Evolutionary conservation across 2,797 vertebrate genomes (phyloP).

Genomic region (Smutsia temminckii): DNA sequence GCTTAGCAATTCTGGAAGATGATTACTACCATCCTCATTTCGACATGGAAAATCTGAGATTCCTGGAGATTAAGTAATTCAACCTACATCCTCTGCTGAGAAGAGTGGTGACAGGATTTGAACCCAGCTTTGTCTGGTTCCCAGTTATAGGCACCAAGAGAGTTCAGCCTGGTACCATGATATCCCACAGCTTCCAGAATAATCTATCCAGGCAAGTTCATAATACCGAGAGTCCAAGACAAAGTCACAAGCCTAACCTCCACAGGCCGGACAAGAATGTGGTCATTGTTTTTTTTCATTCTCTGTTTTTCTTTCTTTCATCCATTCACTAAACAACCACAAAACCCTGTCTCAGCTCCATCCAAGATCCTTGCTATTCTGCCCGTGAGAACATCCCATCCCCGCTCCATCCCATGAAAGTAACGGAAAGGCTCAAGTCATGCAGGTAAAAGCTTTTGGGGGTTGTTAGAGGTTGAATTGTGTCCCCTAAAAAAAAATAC

Average conservation of each 20-base stretch:
- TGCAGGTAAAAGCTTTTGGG: not conserved
- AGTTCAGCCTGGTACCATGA: not conserved
- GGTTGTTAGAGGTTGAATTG: not conserved
- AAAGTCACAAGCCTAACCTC: not conserved
- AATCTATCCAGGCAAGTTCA: not conserved
- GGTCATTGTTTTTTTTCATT: not conserved
- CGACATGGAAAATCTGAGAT: not conserved
- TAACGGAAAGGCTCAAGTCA: not conserved
- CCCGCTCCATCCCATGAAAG: not conserved
- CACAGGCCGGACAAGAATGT: not conserved
- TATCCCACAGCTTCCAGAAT: not conserved
- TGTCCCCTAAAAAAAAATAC: not conserved
- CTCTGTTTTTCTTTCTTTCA: not conserved
- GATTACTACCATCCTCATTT: not conserved
- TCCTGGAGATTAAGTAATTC: not conserved
- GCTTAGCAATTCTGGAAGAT: not conserved
- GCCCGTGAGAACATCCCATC: not conserved
- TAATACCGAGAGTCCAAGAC: not conserved
- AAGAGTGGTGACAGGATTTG: not conserved
- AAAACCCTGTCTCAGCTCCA: not conserved
- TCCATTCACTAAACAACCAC: not conserved
- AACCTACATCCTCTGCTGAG: not conserved
- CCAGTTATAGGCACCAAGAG: not conserved
- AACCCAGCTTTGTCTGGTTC: not conserved
- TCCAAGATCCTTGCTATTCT: not conserved